phyloP scores from a whole-genome alignment of 2,797 vertebrate species.

The Mus minutoides region DNA sequence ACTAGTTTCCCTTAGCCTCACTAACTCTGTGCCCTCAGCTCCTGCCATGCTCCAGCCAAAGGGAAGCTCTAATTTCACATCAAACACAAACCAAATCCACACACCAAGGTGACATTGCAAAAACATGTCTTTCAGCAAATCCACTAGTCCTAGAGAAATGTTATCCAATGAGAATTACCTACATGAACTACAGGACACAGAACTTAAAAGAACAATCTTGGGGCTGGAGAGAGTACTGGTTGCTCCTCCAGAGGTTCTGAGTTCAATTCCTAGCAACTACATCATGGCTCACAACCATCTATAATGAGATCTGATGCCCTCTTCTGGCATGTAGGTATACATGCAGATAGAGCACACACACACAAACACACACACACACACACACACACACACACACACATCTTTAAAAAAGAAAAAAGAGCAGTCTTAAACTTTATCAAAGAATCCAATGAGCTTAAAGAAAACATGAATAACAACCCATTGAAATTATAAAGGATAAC shows the following conservation, averaged over 20 bases:
- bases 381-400: no score
- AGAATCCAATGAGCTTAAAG: neutral
- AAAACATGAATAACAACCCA: neutral
- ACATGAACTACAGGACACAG: neutral
- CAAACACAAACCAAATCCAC: neutral
- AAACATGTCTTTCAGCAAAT: neutral
- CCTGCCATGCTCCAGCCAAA: neutral
- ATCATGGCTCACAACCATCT: neutral
- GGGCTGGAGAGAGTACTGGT: neutral
- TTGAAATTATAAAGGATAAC: neutral
- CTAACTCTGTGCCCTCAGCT: neutral
- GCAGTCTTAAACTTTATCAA: neutral
- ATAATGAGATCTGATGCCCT: neutral
- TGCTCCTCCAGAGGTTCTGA: neutral
- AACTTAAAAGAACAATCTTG: neutral
- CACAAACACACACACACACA: no score
- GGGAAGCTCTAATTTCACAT: neutral
- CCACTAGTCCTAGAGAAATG: neutral
- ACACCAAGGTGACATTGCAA: neutral
- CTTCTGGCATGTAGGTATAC: neutral
- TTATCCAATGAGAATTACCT: neutral
- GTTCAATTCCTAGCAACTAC: neutral
- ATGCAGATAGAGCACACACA: neutral
- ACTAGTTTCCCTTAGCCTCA: neutral
- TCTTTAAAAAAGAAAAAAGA: neutral